Evolutionary conservation across 2,113 vertebrate genomes (phyloP).

Genomic region (Arvicanthis niloticus): DNA sequence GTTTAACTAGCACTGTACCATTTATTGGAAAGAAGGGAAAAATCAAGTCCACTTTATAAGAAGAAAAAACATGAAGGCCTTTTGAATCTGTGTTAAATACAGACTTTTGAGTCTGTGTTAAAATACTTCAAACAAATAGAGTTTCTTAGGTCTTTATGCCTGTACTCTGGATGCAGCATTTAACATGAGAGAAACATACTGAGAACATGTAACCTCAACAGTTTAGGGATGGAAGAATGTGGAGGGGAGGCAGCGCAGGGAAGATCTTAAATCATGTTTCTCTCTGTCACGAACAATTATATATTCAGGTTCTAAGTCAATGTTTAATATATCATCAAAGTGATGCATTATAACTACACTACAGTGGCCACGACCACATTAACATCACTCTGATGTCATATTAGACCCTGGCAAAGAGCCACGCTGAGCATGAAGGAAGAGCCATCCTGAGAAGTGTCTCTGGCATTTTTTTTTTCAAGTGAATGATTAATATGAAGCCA

Average conservation of each 20-base stretch:
- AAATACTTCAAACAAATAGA: conserved; percentile 59
- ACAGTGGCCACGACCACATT: conserved; percentile 57
- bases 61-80: conserved; percentile 57
- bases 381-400: conserved; percentile 81
- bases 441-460: conserved; percentile 61
- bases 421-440: conserved; percentile 62
- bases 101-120: neutral
- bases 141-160: conserved; percentile 58
- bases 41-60: conserved; percentile 41
- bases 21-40: conserved; percentile 48
- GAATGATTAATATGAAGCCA: conserved; percentile 83
- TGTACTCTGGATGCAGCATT: conserved; percentile 33
- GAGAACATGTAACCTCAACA: conserved; percentile 65
- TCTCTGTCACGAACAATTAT: conserved; percentile 80
- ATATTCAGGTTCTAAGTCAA: conserved; percentile 70
- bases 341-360: conserved; percentile 61
- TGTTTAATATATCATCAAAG: conserved; percentile 76
- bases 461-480: conserved; percentile 41
- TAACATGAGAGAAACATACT: conserved; percentile 75
- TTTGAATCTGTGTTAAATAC: neutral
- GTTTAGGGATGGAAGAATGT: neutral
- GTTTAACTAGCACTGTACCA: conserved; percentile 68
- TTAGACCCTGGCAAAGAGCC: conserved; percentile 70
- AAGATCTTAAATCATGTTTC: conserved; percentile 80
- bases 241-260: conserved; percentile 60